phyloP scores from a whole-genome alignment of 2,888 invertebrate species.

The Drosophila rubida region DNA sequence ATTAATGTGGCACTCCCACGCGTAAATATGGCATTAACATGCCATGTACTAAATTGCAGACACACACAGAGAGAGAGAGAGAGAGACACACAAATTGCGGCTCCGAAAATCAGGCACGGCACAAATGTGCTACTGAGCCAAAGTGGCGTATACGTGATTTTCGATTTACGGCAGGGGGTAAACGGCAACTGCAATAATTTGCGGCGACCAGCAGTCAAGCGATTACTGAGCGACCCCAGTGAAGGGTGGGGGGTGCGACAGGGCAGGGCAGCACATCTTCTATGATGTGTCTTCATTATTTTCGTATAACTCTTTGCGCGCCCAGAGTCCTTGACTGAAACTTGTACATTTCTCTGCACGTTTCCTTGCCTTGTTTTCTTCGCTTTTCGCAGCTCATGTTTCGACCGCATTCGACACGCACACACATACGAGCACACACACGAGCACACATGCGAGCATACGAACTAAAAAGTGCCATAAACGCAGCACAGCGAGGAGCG shows the following conservation, averaged over 20 bases:
- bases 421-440: slow-evolving; percentile 14
- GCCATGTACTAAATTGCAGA: slow-evolving; percentile 19
- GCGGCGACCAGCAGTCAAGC: slow-evolving; percentile 16
- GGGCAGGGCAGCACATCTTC: not conserved
- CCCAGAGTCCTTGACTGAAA: slow-evolving; percentile 9
- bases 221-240: too few species aligned
- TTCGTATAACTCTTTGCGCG: slow-evolving; percentile 49
- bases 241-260: too few species aligned
- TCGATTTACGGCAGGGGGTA: slow-evolving; percentile 6
- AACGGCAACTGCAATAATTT: slow-evolving; percentile 48
- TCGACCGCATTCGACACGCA: slow-evolving; percentile 13
- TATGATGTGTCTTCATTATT: slow-evolving; percentile 54
- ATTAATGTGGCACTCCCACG: slow-evolving; percentile 37
- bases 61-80: too few species aligned
- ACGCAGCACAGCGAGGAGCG: slow-evolving; percentile 1
- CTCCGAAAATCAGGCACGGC: not conserved
- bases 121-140: slow-evolving; percentile 11
- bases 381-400: slow-evolving; percentile 21
- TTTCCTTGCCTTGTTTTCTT: slow-evolving; percentile 36
- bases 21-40: slow-evolving; percentile 16
- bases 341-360: not conserved
- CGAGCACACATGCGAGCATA: slow-evolving; percentile 5
- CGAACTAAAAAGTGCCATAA: slow-evolving; percentile 18
- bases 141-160: slow-evolving; percentile 24
- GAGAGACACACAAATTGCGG: slow-evolving; percentile 21